Evolutionary conservation across 2,888 invertebrate genomes (phyloP).

Genomic region (Chironomus tentans): DNA sequence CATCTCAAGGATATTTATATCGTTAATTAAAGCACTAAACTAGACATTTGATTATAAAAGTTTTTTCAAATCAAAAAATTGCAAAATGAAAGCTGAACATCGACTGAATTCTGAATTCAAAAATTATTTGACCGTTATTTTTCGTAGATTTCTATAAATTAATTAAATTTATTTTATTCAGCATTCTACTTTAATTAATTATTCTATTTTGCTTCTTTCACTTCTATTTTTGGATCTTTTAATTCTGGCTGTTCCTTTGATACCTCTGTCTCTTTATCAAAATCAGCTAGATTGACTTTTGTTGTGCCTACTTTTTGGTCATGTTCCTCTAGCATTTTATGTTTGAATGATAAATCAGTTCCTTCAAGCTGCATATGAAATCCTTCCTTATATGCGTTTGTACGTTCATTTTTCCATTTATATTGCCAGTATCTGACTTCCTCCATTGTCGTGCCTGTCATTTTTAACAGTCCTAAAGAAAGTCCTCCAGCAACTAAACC

Average conservation of each 20-base stretch:
- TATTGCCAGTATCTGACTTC: conserved; percentile 54
- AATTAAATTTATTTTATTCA: not conserved
- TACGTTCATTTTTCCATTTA: conserved; percentile 41
- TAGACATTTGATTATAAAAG: too few species aligned
- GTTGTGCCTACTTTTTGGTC: not conserved
- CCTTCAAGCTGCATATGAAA: not conserved
- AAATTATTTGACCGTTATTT: not conserved
- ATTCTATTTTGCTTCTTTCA: not conserved
- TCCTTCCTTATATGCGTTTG: conserved; percentile 36
- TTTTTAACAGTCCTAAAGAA: conserved; percentile 47
- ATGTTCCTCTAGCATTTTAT: not conserved
- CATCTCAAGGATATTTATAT: conserved; percentile 35
- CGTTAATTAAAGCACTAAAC: too few species aligned
- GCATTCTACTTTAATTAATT: not conserved
- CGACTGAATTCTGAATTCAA: not conserved
- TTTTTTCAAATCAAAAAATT: too few species aligned
- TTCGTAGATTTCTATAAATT: not conserved
- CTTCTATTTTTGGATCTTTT: too few species aligned
- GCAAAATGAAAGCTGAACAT: too few species aligned
- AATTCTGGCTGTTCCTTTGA: too few species aligned
- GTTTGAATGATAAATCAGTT: not conserved
- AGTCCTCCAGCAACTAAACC: conserved; percentile 52
- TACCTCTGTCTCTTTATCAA: not conserved
- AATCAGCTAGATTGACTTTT: not conserved
- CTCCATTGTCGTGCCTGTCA: conserved; percentile 53